Evolutionary conservation across 2,113 vertebrate genomes (phyloP), one percentile per base, ranked within the genome.

Genomic region (Ailurus styani): DNA sequence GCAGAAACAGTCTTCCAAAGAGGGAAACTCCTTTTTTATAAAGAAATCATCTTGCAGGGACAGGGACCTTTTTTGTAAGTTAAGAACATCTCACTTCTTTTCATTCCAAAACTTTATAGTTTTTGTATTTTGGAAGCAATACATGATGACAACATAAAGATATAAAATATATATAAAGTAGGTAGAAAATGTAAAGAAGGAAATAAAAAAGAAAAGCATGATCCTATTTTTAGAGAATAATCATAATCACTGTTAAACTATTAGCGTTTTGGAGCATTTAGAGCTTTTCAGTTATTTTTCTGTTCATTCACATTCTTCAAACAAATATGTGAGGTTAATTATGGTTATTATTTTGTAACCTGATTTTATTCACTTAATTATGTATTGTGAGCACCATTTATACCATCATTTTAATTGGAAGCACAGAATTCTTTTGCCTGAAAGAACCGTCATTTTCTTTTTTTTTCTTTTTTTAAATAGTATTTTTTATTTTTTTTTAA

Each of bases 71-170:
- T 90, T 89, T 42, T 40, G 13, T 37, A 73, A 90, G 42, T 75
- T 90, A 91, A 91, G 90, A 96, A 85, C 70, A 91, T 55, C 3
- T 17, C 27, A 47, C 84, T 94, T 92, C 52, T 87, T 78, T 96
- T 85, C 37, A 81, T 57, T 82, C 23, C 40, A 77, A 72, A 91
- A 85, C 25, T 70, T 87, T 57, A 50, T 20, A 50, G 42, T 55
- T 97, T 92, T 88, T 45, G 85, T 90, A 40, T 37, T 97, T 96
- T 92, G 60, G 93, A 97, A 87, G 68, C 37, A 72, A 94, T 78
- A 57, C 8, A n/a, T 85, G 31, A 55, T 79, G 37, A 45, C 12
- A 78, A 42, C 21, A 29, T 50, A 84, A 89, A 93, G 47, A 52
- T 29, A 73, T 57, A 90, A 60, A 64, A 40, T 50, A 68, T 81